These are phyloP conservation scores for Argyra leucocephala DNA, from an alignment of 2,888 invertebrate genomes.

Conservation along the genomic window DNA sequence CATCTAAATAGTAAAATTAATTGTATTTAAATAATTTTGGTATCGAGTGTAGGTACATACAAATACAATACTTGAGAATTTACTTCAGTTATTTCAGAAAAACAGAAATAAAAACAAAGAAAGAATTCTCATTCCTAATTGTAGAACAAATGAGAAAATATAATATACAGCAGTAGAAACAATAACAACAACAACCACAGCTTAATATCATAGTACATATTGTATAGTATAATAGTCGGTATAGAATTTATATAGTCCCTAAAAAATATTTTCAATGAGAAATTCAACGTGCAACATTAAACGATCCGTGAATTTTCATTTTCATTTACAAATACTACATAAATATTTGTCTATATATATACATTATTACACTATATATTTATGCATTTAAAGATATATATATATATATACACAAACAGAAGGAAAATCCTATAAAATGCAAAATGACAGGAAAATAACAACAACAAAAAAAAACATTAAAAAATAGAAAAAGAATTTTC, in stretches of 20 bases:
- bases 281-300: background rate
- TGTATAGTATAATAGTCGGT: no score
- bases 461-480: background rate
- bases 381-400: no score
- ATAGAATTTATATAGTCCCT: no score
- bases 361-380: no score
- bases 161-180: background rate
- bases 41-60: no score
- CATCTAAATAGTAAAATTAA: no score
- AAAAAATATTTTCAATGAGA: background rate
- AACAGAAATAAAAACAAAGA: background rate
- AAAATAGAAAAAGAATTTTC: background rate
- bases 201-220: no score
- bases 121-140: background rate
- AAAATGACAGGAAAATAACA: background rate
- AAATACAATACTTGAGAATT: no score
- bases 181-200: background rate
- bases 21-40: no score
- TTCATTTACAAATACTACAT: slow-evolving; percentile 1
- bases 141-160: background rate
- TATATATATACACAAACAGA: no score
- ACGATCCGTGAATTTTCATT: background rate
- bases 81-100: background rate
- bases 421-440: no score
- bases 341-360: no score